phyloP scores from a whole-genome alignment of 2,888 invertebrate genomes.

The Andrena camellia region DNA sequence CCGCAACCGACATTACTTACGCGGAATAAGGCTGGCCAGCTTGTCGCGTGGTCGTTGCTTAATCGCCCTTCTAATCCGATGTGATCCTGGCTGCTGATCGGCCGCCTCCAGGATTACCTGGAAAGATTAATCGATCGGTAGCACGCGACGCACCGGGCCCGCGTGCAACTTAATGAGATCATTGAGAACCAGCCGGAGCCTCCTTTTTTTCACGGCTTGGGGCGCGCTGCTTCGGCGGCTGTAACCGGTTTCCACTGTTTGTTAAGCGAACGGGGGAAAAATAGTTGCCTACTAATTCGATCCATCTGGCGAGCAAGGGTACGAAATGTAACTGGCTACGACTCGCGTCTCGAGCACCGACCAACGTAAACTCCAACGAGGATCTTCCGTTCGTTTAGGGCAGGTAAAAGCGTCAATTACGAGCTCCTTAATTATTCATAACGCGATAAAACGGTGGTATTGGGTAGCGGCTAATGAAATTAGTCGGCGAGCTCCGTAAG shows the following conservation, averaged over 20 bases:
- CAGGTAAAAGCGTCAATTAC: neutral
- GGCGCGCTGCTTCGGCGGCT: neutral
- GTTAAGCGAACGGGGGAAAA: neutral
- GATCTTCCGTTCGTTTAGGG: neutral
- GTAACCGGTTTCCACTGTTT: neutral
- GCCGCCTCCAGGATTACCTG: conserved; percentile 61
- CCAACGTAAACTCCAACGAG: neutral
- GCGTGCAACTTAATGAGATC: conserved; percentile 20
- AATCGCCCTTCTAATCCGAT: conserved; percentile 65
- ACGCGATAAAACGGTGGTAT: neutral
- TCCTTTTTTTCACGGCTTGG: neutral
- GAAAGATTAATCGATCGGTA: conserved; percentile 67
- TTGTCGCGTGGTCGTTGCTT: conserved; percentile 67
- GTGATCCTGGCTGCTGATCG: conserved; percentile 59
- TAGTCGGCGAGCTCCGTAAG: neutral
- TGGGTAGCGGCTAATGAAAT: conserved; percentile 6
- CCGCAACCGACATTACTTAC: conserved; percentile 44
- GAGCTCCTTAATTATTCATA: conserved; percentile 5
- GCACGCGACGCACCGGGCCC: conserved; percentile 51
- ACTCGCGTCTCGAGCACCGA: neutral
- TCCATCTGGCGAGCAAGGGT: too few species aligned
- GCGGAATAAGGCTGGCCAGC: conserved; percentile 28
- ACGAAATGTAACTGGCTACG: neutral
- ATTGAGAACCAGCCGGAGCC: neutral
- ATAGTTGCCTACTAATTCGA: too few species aligned